Conservation (phyloP, 2,888 invertebrate genomes). For the Chalcosyrphus nemorum region DNA sequence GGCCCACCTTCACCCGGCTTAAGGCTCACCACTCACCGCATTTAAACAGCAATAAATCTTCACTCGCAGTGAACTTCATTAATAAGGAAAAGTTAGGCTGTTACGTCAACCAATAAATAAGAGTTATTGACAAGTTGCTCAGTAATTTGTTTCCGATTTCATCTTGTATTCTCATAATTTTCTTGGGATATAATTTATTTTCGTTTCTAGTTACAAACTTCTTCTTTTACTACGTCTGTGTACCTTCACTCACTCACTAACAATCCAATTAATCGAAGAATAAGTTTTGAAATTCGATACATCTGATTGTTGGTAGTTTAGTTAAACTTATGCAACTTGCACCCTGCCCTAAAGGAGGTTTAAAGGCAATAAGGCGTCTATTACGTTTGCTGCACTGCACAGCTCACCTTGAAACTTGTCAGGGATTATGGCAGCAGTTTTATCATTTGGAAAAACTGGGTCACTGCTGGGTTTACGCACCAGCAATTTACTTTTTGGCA, state of each 20-base stretch:
- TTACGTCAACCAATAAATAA: constrained; percentile 22
- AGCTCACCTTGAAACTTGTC: constrained; percentile 50
- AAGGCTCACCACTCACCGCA: neutral
- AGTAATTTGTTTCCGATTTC: constrained; percentile 15
- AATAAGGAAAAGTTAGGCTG: constrained; percentile 7
- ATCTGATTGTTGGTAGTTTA: constrained; percentile 24
- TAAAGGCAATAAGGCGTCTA: too few species aligned
- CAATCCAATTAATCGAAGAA: constrained; percentile 62
- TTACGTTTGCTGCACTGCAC: neutral
- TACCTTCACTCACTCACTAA: constrained; percentile 1
- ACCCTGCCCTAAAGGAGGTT: neutral
- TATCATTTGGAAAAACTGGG: constrained; percentile 50
- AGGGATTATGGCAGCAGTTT: constrained; percentile 39
- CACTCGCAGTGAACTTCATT: constrained; percentile 2
- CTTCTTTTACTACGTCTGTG: neutral
- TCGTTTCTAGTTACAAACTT: constrained; percentile 2
- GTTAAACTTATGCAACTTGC: constrained; percentile 58
- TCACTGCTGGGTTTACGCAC: constrained; percentile 51
- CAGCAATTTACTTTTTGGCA: constrained; percentile 26
- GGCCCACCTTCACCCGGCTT: neutral
- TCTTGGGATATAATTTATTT: neutral
- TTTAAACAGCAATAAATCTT: constrained; percentile 15
- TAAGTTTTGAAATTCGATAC: constrained; percentile 60
- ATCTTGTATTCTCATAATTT: neutral
- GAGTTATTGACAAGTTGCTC: constrained; percentile 34